Evolutionary conservation across 1,140 invertebrate species (phyloP).

Genomic region (Drusus annulatus): DNA sequence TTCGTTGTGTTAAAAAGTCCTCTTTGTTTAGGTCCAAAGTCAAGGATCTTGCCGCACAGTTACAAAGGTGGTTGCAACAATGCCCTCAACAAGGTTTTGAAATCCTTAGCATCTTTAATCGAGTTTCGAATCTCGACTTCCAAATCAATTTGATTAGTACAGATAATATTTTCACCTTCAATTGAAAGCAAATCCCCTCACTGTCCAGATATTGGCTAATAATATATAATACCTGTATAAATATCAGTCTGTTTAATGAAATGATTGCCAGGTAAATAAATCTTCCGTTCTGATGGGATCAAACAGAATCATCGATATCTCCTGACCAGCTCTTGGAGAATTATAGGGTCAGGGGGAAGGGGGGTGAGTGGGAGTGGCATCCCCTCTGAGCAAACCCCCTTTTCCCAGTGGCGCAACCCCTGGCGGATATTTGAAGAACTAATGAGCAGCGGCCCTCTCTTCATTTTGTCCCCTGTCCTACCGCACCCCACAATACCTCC

Average conservation of each 20-base stretch:
- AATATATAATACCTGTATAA: constrained; percentile 4
- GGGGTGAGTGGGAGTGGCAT: background rate
- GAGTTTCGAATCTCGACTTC: too few species aligned
- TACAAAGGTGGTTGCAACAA: background rate
- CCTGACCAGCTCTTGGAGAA: constrained; percentile 16
- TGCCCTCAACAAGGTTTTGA: too few species aligned
- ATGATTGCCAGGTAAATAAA: constrained; percentile 31
- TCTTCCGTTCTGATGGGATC: background rate
- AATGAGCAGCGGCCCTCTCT: constrained; percentile 55
- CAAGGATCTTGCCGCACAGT: background rate
- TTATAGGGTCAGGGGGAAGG: background rate
- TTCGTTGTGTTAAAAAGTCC: too few species aligned
- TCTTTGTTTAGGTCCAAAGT: background rate
- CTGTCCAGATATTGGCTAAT: too few species aligned
- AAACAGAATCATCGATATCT: constrained; percentile 11
- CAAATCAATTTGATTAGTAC: too few species aligned
- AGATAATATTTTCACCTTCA: too few species aligned
- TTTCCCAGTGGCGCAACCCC: background rate
- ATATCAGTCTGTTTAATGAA: background rate
- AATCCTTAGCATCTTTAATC: too few species aligned
- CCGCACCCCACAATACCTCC: background rate
- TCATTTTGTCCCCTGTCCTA: constrained; percentile 44
- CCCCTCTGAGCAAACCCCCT: constrained; percentile 22
- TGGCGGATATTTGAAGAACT: constrained; percentile 57
- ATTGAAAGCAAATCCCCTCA: too few species aligned